A percentile compares a stretch with the other conserved stretches of the same genome.
Conservation (phyloP, 2,888 invertebrate species). For the Agrochola macilenta region DNA sequence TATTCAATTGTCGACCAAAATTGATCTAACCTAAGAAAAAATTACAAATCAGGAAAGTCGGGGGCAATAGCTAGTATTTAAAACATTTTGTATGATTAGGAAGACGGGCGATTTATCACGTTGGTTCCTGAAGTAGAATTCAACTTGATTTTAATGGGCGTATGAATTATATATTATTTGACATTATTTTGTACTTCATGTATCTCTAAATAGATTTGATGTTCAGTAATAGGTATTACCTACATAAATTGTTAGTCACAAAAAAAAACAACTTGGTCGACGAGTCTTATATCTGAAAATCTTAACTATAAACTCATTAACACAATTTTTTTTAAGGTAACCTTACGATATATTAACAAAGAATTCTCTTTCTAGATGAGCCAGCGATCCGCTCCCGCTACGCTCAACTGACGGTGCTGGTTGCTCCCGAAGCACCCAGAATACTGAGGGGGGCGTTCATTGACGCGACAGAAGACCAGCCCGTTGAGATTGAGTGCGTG, state of each 20-base stretch:
- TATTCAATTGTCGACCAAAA: no score
- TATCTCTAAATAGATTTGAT: neutral
- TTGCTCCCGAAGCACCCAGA: constrained; percentile 97
- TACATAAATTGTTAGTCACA: no score
- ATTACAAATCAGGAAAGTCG: neutral
- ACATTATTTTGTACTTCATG: neutral
- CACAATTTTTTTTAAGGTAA: no score
- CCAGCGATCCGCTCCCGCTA: constrained; percentile 95
- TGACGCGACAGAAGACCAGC: constrained; percentile 96
- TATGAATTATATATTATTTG: neutral
- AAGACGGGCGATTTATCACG: neutral
- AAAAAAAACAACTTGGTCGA: neutral
- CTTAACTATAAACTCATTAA: neutral
- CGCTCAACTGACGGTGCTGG: constrained; percentile 95
- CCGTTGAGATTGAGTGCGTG: constrained; percentile 97
- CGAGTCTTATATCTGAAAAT: neutral
- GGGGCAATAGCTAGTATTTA: neutral
- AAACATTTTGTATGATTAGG: neutral
- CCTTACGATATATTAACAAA: neutral
- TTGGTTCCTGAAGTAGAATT: neutral
- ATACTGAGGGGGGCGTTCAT: constrained; percentile 96
- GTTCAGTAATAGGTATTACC: neutral
- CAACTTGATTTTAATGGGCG: constrained; percentile 5
- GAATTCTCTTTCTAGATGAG: constrained; percentile 77
- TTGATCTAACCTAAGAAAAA: neutral